Base-by-base conservation (phyloP, 2,113 vertebrate species). In the Pandion haliaetus region DNA sequence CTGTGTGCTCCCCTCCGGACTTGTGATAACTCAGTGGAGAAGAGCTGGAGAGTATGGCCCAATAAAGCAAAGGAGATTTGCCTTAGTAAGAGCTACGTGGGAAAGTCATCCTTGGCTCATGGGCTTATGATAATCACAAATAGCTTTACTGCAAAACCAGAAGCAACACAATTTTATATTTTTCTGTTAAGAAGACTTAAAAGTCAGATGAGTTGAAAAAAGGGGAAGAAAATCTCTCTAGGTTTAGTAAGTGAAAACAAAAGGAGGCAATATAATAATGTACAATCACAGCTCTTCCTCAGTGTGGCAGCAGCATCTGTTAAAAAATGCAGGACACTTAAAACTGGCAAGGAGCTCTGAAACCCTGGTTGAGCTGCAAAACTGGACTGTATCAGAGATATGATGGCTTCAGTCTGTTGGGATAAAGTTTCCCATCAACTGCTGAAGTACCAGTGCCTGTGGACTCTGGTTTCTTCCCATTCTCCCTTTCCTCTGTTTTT, bases 301-400 rank as follows among this genome's bases (percentile, higher is more conserved):
- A 85, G 88, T 85, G 79, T 91, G 93, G 92, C 93, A 96, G 92
- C 90, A 94, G 61, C 67, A 90, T 80, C 96, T 97, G 69, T 67
- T 96, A 66, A 76, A 88, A 96, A 90, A 85, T 78, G 80, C 85
- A 92, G 70, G 86, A 73, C 57, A 44, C 45, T 70, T 93, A 78
- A 92, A 91, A 86, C 21, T 78, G 77, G 5, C 45, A n/a, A 74
- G 77, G 73, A 93, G 45, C 40, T 72, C 58, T 45, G 61, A 93
- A 80, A 69, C 36, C 16, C 69, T 72, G 18, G 12, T 16, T 95
- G 76, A 85, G 50, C 76, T 88, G 90, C 79, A 91, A 70, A 89
- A 78, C 40, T 62, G 38, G 66, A 52, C 58, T 67, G 6, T n/a
- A 8, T 72, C 63, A 59, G 18, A 63, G 57, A 76, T n/a, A 10